A percentile compares a stretch with the other conserved stretches of the same genome.
phyloP scores from a whole-genome alignment of 2,797 vertebrate species.

The Tachyglossus aculeatus region DNA sequence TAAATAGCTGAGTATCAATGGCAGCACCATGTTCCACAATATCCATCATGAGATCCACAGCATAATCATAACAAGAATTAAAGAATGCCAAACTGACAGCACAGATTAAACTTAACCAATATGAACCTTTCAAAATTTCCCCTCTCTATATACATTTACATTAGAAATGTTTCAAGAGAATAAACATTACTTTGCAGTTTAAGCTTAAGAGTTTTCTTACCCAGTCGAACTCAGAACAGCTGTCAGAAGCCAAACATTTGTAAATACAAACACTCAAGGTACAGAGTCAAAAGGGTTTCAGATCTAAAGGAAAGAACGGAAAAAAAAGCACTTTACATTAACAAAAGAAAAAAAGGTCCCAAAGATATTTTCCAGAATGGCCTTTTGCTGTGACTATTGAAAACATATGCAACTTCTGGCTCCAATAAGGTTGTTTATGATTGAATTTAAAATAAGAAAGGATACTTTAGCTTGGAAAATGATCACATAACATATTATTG shows the following conservation, averaged over 20 bases:
- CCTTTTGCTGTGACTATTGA: conserved; percentile 27
- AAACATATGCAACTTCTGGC: conserved; percentile 51
- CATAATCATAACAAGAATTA: conserved; percentile 10
- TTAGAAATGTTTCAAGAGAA: conserved; percentile 2
- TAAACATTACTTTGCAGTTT: conserved; percentile 29
- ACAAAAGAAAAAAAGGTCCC: conserved; percentile 19
- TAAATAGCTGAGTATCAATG: too few relatives aligned
- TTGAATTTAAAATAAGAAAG: conserved; percentile 21
- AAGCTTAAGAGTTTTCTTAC: conserved; percentile 20
- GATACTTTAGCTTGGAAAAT: conserved; percentile 36
- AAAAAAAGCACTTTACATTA: neutral
- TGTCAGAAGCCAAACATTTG: conserved; percentile 50
- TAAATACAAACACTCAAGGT: conserved; percentile 43
- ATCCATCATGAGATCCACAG: neutral
- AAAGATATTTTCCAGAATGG: conserved; percentile 42
- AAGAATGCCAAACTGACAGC: conserved; percentile 6
- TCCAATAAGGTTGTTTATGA: conserved; percentile 30
- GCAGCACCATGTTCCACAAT: neutral
- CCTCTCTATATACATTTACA: conserved; percentile 15
- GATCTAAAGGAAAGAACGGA: conserved; percentile 24
- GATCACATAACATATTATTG: conserved; percentile 26
- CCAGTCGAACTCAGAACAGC: conserved; percentile 44
- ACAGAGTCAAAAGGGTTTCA: neutral
- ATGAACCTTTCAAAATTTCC: conserved; percentile 14
- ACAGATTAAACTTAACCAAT: conserved; percentile 25